Percentiles rank a stretch among this genome's conserved stretches.
Evolutionary conservation across 2,797 vertebrate species (phyloP).

Genomic region (Rhinella marina): DNA sequence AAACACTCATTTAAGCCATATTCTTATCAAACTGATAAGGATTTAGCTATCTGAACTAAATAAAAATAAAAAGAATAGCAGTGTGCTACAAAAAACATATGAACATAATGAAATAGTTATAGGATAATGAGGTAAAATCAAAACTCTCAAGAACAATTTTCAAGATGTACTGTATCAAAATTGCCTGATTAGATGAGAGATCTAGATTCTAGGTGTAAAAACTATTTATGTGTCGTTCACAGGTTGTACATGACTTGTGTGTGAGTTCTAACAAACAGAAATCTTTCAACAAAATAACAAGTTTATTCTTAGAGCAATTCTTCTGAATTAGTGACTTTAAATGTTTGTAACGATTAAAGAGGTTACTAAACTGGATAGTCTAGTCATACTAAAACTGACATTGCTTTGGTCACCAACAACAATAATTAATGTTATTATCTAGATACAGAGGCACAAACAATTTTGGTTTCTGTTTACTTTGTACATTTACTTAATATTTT

Average conservation of each 20-base stretch:
- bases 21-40: too few species aligned
- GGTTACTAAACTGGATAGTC: not conserved
- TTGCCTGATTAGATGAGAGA: slow-evolving; percentile 20
- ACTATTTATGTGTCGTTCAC: slow-evolving; percentile 8
- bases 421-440: not conserved
- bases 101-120: not conserved
- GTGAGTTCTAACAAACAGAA: not conserved
- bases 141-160: slow-evolving; percentile 16
- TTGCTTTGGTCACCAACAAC: too few species aligned
- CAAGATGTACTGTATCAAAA: not conserved
- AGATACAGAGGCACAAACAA: not conserved
- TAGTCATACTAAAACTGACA: too few species aligned
- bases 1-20: too few species aligned
- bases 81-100: not conserved
- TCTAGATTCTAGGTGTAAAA: slow-evolving; percentile 6
- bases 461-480: not conserved
- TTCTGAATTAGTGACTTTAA: not conserved
- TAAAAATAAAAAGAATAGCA: not conserved
- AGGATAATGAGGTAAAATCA: not conserved
- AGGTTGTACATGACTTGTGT: not conserved
- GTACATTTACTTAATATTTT: not conserved
- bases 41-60: too few species aligned
- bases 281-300: not conserved
- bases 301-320: not conserved
- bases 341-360: not conserved